Evolutionary conservation across 92 coral and sea anemone genomes (phyloP).

Genomic region (Muricea muricata): DNA sequence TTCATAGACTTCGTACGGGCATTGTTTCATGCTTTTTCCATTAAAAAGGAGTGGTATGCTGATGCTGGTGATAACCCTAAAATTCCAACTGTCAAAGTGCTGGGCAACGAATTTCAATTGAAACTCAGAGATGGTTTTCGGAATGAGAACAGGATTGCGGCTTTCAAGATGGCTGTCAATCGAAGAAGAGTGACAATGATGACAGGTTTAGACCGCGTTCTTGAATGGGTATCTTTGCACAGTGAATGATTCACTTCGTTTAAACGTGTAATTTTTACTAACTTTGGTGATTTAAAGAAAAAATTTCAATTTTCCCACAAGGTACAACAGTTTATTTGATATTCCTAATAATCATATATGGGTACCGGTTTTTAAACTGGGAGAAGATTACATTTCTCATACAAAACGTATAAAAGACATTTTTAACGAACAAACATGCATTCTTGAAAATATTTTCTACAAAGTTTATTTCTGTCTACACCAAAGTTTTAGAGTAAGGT

Average conservation of each 20-base stretch:
- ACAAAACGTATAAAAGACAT: background rate
- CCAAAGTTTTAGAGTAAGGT: background rate
- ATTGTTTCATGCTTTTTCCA: constrained; percentile 34
- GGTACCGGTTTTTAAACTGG: background rate
- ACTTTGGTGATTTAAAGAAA: no score
- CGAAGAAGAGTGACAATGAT: constrained; percentile 40
- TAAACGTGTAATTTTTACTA: no score
- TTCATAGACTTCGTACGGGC: constrained; percentile 70
- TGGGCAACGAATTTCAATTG: constrained; percentile 64
- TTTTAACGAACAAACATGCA: background rate
- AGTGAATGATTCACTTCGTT: background rate
- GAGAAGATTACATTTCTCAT: background rate
- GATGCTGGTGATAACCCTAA: background rate
- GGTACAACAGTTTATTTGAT: background rate
- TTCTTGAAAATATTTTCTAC: background rate
- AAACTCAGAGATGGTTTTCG: constrained; percentile 66
- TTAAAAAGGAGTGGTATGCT: background rate
- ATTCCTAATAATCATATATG: background rate
- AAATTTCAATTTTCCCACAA: background rate
- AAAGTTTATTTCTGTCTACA: background rate
- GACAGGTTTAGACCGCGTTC: constrained; percentile 46
- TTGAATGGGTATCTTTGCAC: constrained; percentile 62
- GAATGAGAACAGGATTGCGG: constrained; percentile 26
- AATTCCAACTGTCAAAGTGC: constrained; percentile 24
- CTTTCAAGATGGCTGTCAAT: constrained; percentile 26